Evolutionary conservation across 2,888 invertebrate species (phyloP), one percentile per base, ranked within the genome.

Genomic region (Heterodera filipjevi): DNA sequence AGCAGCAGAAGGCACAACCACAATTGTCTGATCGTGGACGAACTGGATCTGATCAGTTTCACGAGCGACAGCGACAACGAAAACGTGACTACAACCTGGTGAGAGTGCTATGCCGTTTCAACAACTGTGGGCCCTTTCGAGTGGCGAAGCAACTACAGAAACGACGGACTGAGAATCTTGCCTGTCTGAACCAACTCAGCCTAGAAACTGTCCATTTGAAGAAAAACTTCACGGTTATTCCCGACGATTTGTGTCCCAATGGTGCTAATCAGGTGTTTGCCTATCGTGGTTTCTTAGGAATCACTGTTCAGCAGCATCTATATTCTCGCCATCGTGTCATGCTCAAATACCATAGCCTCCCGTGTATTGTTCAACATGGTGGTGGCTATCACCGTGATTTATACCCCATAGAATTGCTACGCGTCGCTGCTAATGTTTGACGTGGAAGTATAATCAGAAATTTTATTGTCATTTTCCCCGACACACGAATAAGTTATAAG

Each of bases 41-140:
- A 59, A 27, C 59, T 59, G 59, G 59, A 59, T 27, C 59, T 27
- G 8, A 1, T 3, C 59, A 59, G 8, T 27, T n/a, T 10, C n/a
- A 3, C 6, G n/a, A n/a, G 22, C n/a, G 59, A 27, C 19, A 12
- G 27, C 59, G 59, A 59, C 6, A 22, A 10, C 59, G 59, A 59
- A 59, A 27, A 59, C n/a, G 59, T 8, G n/a, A 27, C 16, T n/a
- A 8, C 59, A 59, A 59, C 59, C n/a, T 59, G 59, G 59, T 59
- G 59, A 59, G n/a, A 59, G 59, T n/a, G 59, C 59, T 59, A 5
- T 59, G 59, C 59, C 59, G 59, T n/a, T 59, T 59, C 59, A 59
- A 59, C 59, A 59, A 27, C 16, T 59, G 59, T 27, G 59, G 59
- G 1, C 59, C 59, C 1, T 6, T 5, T n/a, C 6, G n/a, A n/a